Percentiles rank a stretch among this genome's conserved stretches.
These are phyloP conservation scores for Sinhomidia bicolor DNA, from an alignment of 2,888 invertebrate species.

Conservation along the genomic window DNA sequence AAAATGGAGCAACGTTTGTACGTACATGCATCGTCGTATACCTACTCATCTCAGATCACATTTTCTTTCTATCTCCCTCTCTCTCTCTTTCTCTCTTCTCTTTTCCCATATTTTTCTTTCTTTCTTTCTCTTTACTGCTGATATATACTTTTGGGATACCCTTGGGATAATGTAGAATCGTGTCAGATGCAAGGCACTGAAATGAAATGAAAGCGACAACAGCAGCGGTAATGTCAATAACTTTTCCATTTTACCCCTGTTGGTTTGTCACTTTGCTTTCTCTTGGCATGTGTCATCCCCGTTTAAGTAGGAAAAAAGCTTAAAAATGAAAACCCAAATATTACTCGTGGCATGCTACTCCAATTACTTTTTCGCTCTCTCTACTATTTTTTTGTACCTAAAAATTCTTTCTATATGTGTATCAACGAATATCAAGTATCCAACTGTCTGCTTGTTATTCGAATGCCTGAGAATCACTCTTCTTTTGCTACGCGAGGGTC, in stretches of 20 bases:
- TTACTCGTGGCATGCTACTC: neutral
- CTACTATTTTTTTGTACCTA: neutral
- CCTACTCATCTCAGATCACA: conserved; percentile 13
- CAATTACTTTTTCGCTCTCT: neutral
- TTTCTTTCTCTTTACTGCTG: neutral
- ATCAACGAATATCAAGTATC: conserved; percentile 1
- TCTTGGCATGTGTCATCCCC: conserved; percentile 59
- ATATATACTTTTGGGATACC: conserved; percentile 40
- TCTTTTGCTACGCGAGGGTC: no score
- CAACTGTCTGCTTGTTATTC: neutral
- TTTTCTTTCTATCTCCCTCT: neutral
- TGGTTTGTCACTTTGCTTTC: conserved; percentile 64
- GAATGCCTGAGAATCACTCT: no score
- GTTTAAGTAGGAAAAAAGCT: conserved; percentile 31
- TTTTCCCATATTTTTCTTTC: neutral
- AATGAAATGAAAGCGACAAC: conserved; percentile 67
- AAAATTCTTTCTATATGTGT: no score
- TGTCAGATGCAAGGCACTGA: conserved; percentile 75
- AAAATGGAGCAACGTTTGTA: neutral
- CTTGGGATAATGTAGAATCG: conserved; percentile 75
- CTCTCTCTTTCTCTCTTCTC: neutral
- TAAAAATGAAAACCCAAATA: neutral
- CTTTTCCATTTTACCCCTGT: conserved; percentile 69
- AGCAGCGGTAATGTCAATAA: conserved; percentile 67
- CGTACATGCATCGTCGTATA: neutral